These are phyloP conservation scores for Pachyramphus minor DNA, from an alignment of 2,113 vertebrate species.

Conservation along the genomic window DNA sequence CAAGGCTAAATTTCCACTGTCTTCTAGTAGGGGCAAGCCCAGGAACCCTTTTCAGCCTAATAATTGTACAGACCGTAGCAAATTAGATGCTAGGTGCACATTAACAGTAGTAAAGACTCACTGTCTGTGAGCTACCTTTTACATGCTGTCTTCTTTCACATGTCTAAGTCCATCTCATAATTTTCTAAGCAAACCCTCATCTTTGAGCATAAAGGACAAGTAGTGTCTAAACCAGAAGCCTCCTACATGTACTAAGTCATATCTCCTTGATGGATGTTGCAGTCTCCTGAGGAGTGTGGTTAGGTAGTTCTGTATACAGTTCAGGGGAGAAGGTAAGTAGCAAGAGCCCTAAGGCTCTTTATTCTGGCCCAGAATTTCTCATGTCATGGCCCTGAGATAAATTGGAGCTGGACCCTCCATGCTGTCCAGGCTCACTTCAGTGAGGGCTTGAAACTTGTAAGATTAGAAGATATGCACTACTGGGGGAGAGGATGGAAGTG, in stretches of 20 bases:
- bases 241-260: too few species aligned
- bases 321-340: not conserved
- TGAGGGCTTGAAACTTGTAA: not conserved
- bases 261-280: not conserved
- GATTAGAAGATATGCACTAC: not conserved
- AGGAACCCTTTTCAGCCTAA: not conserved
- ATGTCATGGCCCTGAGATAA: not conserved
- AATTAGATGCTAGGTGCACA: accelerated
- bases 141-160: not conserved
- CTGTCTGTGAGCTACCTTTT: not conserved
- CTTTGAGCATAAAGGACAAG: not conserved
- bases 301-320: not conserved
- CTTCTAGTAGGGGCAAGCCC: not conserved
- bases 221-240: too few species aligned
- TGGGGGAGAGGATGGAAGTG: not conserved
- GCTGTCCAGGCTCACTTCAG: not conserved
- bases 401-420: not conserved
- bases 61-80: not conserved
- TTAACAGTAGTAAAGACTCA: not conserved
- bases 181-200: not conserved
- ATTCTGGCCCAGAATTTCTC: not conserved
- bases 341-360: not conserved
- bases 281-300: not conserved
- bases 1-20: not conserved
- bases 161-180: not conserved